Percentiles rank a stretch among this genome's conserved stretches.
Evolutionary conservation across 2,888 invertebrate genomes (phyloP).

Genomic region (Cryptops parisi): DNA sequence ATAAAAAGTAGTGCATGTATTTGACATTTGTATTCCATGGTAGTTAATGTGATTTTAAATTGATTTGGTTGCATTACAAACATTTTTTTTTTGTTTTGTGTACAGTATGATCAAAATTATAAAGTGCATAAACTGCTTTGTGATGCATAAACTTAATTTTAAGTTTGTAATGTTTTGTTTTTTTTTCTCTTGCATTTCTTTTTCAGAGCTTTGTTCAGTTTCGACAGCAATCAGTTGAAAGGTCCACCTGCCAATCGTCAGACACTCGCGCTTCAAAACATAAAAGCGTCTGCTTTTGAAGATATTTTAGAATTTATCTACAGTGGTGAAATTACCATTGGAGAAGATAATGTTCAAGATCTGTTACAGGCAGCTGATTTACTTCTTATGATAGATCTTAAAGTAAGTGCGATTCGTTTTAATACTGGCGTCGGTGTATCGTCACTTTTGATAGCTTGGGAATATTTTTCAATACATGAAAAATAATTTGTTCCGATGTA

Average conservation of each 20-base stretch:
- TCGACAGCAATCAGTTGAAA: constrained; percentile 2
- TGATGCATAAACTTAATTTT: background rate
- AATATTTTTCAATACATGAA: no score
- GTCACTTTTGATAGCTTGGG: no score
- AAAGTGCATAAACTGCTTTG: no score
- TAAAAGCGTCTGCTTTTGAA: constrained; percentile 11
- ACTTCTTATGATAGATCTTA: constrained; percentile 9
- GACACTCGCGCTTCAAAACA: constrained; percentile 3
- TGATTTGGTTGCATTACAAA: no score
- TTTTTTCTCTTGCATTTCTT: background rate
- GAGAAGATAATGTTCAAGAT: constrained; percentile 11
- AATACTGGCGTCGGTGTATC: no score
- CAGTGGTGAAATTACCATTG: constrained; percentile 11
- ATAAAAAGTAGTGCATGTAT: no score
- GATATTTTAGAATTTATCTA: constrained; percentile 11
- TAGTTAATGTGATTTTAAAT: no score
- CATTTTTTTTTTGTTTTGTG: no score
- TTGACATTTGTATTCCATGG: no score
- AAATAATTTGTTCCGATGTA: no score
- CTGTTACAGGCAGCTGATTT: constrained; percentile 12
- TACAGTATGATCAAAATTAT: no score
- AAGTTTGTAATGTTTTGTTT: background rate
- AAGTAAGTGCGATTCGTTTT: no score
- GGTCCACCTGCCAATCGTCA: background rate
- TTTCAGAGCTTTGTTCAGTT: constrained; percentile 11